Conservation (phyloP, 2,888 invertebrate genomes). For the Synanthedon tipuliformis region DNA sequence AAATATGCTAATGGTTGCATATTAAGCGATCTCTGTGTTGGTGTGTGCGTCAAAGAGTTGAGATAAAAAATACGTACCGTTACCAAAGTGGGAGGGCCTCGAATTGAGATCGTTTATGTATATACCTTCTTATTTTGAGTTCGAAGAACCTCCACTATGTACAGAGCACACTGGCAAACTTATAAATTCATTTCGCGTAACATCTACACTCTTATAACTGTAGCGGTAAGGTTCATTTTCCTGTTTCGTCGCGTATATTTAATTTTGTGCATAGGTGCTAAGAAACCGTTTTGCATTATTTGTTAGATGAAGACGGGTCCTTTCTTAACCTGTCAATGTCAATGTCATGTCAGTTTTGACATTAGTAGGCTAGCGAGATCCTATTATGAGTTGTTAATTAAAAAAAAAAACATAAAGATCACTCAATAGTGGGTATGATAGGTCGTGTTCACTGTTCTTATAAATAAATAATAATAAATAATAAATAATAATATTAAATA, state of each 20-base stretch:
- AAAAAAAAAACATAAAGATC: no score
- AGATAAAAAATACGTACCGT: conserved; percentile 12
- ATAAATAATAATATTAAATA: no score
- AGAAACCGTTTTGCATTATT: conserved; percentile 9
- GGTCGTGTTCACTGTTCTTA: no score
- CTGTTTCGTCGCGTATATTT: neutral
- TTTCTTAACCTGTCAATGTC: conserved; percentile 12
- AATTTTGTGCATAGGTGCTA: conserved; percentile 2
- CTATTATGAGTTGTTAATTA: no score
- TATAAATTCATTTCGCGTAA: neutral
- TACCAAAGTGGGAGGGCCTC: conserved; percentile 11
- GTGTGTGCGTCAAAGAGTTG: conserved; percentile 14
- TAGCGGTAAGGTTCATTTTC: neutral
- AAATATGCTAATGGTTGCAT: conserved; percentile 28
- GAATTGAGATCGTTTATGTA: neutral
- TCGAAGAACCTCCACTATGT: conserved; percentile 16
- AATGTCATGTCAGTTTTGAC: conserved; percentile 1
- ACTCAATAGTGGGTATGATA: no score
- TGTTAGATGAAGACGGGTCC: conserved; percentile 12
- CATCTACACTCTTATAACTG: neutral
- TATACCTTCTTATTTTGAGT: conserved; percentile 14
- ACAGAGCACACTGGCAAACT: neutral
- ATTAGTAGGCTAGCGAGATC: no score
- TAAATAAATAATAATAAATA: no score
- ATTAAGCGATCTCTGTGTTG: conserved; percentile 12